A percentile compares a stretch with the other conserved stretches of the same genome.
phyloP scores from a whole-genome alignment of 2,797 vertebrate genomes.

The Oreortyx pictus region DNA sequence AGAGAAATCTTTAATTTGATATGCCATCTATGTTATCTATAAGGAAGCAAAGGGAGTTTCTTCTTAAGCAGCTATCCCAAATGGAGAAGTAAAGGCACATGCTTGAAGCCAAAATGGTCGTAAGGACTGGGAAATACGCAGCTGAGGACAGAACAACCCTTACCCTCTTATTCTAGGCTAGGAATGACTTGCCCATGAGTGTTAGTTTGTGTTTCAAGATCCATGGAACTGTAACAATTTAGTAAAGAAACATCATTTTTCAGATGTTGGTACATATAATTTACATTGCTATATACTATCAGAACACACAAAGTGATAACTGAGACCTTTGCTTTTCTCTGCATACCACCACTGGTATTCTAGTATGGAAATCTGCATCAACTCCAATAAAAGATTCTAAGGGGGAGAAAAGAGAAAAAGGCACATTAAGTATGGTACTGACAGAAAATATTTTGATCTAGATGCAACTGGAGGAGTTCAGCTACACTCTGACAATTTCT shows the following conservation, averaged over 20 bases:
- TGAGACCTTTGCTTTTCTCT: conserved; percentile 90
- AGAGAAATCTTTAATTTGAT: not conserved
- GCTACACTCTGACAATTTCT: not conserved
- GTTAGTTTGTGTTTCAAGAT: conserved; percentile 69
- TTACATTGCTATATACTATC: conserved; percentile 63
- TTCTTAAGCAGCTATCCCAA: conserved; percentile 43
- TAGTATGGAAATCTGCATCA: conserved; percentile 94
- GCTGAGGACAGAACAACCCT: conserved; percentile 65
- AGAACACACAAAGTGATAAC: conserved; percentile 73
- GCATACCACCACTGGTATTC: conserved; percentile 93
- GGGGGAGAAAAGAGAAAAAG: conserved; percentile 49
- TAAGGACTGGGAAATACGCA: conserved; percentile 42
- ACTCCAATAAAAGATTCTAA: conserved; percentile 88
- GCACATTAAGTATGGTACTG: conserved; percentile 3
- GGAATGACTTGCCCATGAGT: conserved; percentile 64
- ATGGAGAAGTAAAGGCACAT: conserved; percentile 56
- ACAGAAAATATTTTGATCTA: conserved; percentile 4
- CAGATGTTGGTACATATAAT: conserved; percentile 30
- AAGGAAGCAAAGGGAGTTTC: not conserved
- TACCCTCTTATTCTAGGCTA: conserved; percentile 70
- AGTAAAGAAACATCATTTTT: conserved; percentile 65
- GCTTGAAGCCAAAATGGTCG: conserved; percentile 44
- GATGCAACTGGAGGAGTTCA: not conserved
- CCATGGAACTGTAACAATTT: conserved; percentile 69
- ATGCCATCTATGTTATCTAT: not conserved